Conservation (phyloP, 2,113 vertebrate species). For the Pungitius pungitius region DNA sequence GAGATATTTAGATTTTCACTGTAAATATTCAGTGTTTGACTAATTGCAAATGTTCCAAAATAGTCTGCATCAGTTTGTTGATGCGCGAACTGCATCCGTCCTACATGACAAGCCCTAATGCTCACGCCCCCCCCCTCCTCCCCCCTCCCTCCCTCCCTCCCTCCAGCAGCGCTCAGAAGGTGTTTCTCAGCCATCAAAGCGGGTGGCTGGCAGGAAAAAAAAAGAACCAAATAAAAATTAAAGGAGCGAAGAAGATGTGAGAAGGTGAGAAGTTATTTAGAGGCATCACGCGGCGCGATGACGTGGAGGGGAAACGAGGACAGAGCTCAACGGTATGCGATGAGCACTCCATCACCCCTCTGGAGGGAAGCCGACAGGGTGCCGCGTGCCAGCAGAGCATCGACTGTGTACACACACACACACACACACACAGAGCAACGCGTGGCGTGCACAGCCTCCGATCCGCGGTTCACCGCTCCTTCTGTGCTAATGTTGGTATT, state of each 20-base stretch:
- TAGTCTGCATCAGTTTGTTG: no score
- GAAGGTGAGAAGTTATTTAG: constrained; percentile 15
- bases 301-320: constrained; percentile 9
- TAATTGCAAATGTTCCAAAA: no score
- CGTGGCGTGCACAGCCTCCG: not conserved
- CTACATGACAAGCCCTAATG: no score
- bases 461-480: not conserved
- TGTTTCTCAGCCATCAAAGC: constrained; percentile 26
- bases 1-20: no score
- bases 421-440: not conserved
- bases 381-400: not conserved
- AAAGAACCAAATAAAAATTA: not conserved
- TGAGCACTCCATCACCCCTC: not conserved
- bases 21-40: no score
- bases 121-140: no score
- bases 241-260: not conserved
- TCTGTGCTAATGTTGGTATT: not conserved
- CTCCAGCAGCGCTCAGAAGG: not conserved
- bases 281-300: not conserved
- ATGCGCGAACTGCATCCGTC: no score
- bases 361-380: not conserved
- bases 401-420: not conserved
- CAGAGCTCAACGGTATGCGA: not conserved
- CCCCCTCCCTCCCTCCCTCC: no score
- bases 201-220: not conserved